Base-by-base conservation (phyloP, 1,140 invertebrate species). In the Cotesia vestalis region DNA sequence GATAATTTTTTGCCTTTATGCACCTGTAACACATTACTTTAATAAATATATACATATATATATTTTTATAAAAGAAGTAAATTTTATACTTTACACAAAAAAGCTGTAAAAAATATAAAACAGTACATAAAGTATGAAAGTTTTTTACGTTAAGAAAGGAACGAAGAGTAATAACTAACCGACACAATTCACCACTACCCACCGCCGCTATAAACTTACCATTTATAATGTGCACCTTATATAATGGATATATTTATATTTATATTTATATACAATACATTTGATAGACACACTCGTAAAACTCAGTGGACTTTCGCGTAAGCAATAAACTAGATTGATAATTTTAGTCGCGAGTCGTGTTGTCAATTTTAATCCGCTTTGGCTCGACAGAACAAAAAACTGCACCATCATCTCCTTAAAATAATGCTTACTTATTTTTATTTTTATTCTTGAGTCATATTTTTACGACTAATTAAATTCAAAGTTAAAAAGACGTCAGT, bases 121-220 rank as follows among this genome's bases (percentile, higher is more conserved):
- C 34, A 40, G n/a, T 14, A 51, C 4, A 67, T 67, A 55, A 67
- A 67, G 17, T 55, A 27, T 40, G 20, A 67, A 67, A 53, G 20
- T 51, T 66, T 52, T 52, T 8, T 35, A 27, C 27, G 66, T 14
- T 35, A 55, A 17, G 14, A 55, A 67, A 67, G 66, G 52, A 67
- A 67, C 34, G 66, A 67, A 67, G 66, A 67, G 66, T 67, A 55
- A 67, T 67, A 67, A 67, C 66, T 51, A 40, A 46, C 40, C 40
- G 11, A 46, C 40, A 46, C 40, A 46, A 46, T 46, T 46, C 40
- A 46, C 40, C 40, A 46, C 40, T 46, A 46, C 40, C 66, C 17
- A 5, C 53, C 46, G 52, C 53, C 12, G 46, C 66, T 67, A 67
- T 67, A 67, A 67, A 67, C 51, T 67, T 67, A 67, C 66, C 66